These are phyloP conservation scores for Nemopilema nomurai DNA, from an alignment of 30 jellyfish, hydroid and myxozoan species.

Conservation along the genomic window DNA sequence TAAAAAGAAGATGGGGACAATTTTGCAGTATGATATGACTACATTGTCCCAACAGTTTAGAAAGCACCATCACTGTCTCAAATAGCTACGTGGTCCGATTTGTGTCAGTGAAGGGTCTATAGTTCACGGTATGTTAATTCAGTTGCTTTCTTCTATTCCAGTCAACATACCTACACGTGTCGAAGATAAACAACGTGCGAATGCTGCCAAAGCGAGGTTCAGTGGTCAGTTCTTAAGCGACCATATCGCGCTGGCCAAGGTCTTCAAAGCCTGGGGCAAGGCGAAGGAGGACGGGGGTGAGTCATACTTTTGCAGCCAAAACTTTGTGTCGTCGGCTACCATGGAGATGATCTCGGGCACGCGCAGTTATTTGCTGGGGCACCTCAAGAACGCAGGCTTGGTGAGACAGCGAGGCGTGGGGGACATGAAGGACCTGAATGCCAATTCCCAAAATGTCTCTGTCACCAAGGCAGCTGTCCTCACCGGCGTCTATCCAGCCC, in stretches of 20 bases:
- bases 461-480: constrained; percentile 89
- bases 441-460: constrained; percentile 79
- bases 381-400: constrained; percentile 75
- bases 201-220: constrained; percentile 59
- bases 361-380: constrained; percentile 83
- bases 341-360: constrained; percentile 94
- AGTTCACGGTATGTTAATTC: too few relatives aligned
- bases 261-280: constrained; percentile 84
- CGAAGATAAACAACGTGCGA: constrained; percentile 78
- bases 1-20: too few relatives aligned
- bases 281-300: constrained; percentile 89
- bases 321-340: constrained; percentile 78
- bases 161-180: constrained; percentile 80
- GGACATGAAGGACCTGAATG: constrained; percentile 83
- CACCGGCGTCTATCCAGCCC: constrained; percentile 86
- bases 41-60: too few relatives aligned
- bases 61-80: too few relatives aligned
- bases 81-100: too few relatives aligned
- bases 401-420: constrained; percentile 87
- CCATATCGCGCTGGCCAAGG: constrained; percentile 76
- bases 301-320: constrained; percentile 65
- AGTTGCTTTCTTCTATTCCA: constrained; percentile 23
- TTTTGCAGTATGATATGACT: too few relatives aligned
- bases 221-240: constrained; percentile 83
- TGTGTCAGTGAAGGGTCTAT: too few relatives aligned